phyloP scores from a whole-genome alignment of 2,797 vertebrate genomes.

The Xerus rutilus region DNA sequence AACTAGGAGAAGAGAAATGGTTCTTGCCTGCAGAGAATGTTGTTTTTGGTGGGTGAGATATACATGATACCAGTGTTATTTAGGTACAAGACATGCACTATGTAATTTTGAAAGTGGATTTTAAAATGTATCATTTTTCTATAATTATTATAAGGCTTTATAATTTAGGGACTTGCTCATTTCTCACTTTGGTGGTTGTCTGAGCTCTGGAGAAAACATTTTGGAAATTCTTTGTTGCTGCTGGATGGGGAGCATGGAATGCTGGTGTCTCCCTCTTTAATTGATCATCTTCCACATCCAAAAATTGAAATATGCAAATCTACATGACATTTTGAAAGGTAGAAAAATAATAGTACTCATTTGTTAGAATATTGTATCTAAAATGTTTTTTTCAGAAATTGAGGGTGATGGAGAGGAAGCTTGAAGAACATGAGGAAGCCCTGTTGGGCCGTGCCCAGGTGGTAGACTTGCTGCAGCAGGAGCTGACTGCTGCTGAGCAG shows the following conservation, averaged over 20 bases:
- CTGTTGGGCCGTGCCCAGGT: constrained; percentile 92
- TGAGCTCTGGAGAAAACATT: constrained; percentile 25
- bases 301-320: neutral
- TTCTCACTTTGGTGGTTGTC: constrained; percentile 41
- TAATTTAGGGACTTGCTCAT: constrained; percentile 53
- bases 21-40: constrained; percentile 58
- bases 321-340: constrained; percentile 38
- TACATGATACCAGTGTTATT: neutral
- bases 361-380: constrained; percentile 7
- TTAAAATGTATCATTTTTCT: neutral
- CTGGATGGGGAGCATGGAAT: constrained; percentile 58
- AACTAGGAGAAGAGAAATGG: constrained; percentile 51
- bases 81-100: neutral
- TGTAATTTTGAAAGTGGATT: constrained; percentile 42
- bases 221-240: constrained; percentile 36
- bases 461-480: constrained; percentile 94
- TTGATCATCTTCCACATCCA: neutral
- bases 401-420: constrained; percentile 88
- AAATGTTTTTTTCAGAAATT: constrained; percentile 85
- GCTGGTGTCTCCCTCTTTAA: constrained; percentile 36
- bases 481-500: constrained; percentile 92
- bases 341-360: neutral
- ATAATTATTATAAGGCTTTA: neutral
- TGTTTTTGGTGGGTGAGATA: constrained; percentile 53
- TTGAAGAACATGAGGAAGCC: constrained; percentile 93